phyloP scores from a whole-genome alignment of 2,797 vertebrate genomes.

The Synaphobranchus kaupii region DNA sequence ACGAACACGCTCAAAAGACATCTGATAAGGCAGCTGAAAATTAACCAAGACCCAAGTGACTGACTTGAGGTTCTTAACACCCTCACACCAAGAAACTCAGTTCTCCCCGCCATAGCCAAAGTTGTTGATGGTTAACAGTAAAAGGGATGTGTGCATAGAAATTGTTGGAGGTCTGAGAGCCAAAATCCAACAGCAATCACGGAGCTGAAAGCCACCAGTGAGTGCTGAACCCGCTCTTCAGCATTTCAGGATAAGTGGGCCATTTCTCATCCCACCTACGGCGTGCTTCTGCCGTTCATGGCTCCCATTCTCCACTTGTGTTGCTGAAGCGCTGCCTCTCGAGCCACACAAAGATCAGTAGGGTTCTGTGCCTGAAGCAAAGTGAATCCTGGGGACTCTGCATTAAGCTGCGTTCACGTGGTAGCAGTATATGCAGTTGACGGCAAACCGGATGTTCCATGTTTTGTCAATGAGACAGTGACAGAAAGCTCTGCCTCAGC shows the following conservation, averaged over 20 bases:
- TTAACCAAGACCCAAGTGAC: not conserved
- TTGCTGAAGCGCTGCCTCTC: not conserved
- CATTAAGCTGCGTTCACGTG: too few species aligned
- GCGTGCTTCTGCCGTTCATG: not conserved
- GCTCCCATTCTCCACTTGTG: not conserved
- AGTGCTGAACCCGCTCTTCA: not conserved
- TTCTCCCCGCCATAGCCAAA: not conserved
- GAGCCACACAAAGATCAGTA: not conserved
- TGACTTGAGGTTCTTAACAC: not conserved
- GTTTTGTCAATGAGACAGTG: too few species aligned
- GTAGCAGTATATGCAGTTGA: too few species aligned
- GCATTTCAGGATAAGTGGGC: not conserved
- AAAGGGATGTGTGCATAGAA: not conserved
- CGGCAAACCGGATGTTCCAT: too few species aligned
- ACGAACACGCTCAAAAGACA: not conserved
- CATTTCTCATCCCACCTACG: not conserved
- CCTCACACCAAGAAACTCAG: not conserved
- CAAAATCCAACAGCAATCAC: not conserved
- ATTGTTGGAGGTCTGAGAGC: not conserved
- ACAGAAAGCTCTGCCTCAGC: too few species aligned
- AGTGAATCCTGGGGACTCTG: not conserved
- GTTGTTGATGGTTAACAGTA: not conserved
- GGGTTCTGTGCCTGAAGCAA: not conserved
- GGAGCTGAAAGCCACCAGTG: not conserved
- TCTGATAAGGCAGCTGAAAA: not conserved